These are phyloP conservation scores for Hyles euphorbiae DNA, from an alignment of 1,140 invertebrate species.

Conservation along the genomic window DNA sequence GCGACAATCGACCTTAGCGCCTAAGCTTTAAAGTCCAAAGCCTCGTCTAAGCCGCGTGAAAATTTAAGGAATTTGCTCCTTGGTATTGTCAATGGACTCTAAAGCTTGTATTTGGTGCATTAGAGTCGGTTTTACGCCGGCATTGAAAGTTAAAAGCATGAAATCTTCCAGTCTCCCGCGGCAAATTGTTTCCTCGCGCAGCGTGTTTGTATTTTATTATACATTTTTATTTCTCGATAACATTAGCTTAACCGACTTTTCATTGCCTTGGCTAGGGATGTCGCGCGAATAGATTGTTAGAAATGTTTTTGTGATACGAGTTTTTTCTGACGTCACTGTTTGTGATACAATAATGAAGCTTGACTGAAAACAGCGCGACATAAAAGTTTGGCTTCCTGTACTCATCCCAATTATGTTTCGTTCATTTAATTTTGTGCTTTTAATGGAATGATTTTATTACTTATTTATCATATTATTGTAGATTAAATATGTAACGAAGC, in stretches of 20 bases:
- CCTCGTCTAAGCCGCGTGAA: conserved; percentile 22
- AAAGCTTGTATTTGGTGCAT: conserved; percentile 24
- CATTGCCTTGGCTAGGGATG: conserved; percentile 71
- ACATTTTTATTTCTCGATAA: conserved; percentile 76
- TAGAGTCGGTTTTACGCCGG: conserved; percentile 22
- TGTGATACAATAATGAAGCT: no score
- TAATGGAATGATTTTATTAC: no score
- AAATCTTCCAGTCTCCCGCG: conserved; percentile 73
- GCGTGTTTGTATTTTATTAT: conserved; percentile 75
- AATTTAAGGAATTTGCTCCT: conserved; percentile 70
- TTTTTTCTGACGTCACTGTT: no score
- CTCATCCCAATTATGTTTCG: no score
- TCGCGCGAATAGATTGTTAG: conserved; percentile 3
- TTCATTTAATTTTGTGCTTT: no score
- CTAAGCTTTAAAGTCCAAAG: conserved; percentile 30
- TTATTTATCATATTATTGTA: no score
- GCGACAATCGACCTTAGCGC: conserved; percentile 37
- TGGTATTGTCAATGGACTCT: conserved; percentile 30
- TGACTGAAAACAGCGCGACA: no score
- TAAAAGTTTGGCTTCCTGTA: no score
- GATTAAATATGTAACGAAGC: no score
- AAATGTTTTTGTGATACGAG: background rate
- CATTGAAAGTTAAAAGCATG: conserved; percentile 39
- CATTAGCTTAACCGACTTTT: conserved; percentile 76
- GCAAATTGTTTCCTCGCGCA: conserved; percentile 74